These are phyloP conservation scores for Oreochromis spilurus DNA, from an alignment of 2,113 vertebrate species.

Conservation along the genomic window DNA sequence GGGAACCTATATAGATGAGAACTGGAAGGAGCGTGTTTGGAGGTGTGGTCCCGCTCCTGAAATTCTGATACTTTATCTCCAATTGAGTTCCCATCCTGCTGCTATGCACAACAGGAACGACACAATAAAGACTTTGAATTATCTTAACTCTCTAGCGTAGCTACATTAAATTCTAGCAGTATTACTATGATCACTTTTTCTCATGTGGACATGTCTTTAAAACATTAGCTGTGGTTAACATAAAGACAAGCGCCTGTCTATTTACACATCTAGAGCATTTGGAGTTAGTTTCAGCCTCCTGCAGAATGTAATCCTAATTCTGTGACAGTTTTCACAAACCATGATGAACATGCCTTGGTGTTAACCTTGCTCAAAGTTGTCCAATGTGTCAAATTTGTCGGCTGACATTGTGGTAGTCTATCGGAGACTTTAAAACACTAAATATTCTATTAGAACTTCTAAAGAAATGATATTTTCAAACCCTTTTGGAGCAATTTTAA, in stretches of 20 bases:
- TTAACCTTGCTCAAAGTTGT: not conserved
- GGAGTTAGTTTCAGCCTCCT: not conserved
- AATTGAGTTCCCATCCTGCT: not conserved
- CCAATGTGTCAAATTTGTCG: not conserved
- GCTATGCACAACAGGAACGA: not conserved
- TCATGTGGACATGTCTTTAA: not conserved
- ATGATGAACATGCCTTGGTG: not conserved
- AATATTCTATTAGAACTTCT: fast-evolving
- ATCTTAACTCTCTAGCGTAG: not conserved
- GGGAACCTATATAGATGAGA: not conserved
- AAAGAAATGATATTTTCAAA: not conserved
- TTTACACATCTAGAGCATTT: not conserved
- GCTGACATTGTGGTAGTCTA: not conserved
- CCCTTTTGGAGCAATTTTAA: not conserved
- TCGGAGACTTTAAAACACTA: not conserved
- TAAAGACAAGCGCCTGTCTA: not conserved
- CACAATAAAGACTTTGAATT: not conserved
- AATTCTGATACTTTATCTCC: not conserved
- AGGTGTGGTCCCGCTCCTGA: not conserved
- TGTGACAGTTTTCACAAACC: not conserved
- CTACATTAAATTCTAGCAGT: not conserved
- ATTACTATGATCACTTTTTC: not conserved
- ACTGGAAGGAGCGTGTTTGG: fast-evolving
- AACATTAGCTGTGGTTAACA: not conserved
- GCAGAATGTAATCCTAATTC: not conserved